phyloP scores from a whole-genome alignment of 1,140 invertebrate genomes.

The Dendroctonus ponderosae region DNA sequence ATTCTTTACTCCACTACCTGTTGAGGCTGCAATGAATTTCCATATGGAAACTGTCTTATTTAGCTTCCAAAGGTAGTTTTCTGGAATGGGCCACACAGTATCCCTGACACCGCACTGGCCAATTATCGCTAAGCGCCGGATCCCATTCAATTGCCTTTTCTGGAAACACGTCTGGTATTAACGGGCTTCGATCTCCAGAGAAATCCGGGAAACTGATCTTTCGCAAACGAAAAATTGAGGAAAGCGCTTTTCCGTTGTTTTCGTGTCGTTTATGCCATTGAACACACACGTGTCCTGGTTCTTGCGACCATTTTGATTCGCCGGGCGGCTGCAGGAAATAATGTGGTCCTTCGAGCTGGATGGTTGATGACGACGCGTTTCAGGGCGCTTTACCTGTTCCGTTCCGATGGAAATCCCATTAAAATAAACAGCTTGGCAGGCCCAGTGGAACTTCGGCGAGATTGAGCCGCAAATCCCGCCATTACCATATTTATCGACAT shows the following conservation, averaged over 20 bases:
- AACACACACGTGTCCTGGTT: no score
- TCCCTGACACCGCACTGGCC: neutral
- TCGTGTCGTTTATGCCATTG: no score
- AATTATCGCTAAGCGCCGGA: constrained; percentile 12
- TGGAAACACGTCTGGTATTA: constrained; percentile 12
- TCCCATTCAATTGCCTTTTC: constrained; percentile 7
- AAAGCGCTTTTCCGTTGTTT: no score
- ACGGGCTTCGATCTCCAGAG: neutral
- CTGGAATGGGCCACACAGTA: neutral
- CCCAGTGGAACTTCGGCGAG: constrained; percentile 1
- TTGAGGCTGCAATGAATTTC: neutral
- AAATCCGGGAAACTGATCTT: constrained; percentile 6
- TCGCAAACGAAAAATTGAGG: constrained; percentile 1
- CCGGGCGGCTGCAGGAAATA: no score
- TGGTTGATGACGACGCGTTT: no score
- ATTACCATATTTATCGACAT: constrained; percentile 47
- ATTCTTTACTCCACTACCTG: no score
- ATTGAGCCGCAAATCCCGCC: constrained; percentile 27
- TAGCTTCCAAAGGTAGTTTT: neutral
- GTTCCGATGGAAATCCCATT: constrained; percentile 20
- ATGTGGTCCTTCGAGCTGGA: no score
- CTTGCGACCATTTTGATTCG: no score
- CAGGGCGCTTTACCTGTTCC: constrained; percentile 12
- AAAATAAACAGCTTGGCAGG: constrained; percentile 28
- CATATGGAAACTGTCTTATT: neutral